These are phyloP conservation scores for Harpagoxenus sublaevis DNA, from an alignment of 2,888 invertebrate species.

Conservation along the genomic window DNA sequence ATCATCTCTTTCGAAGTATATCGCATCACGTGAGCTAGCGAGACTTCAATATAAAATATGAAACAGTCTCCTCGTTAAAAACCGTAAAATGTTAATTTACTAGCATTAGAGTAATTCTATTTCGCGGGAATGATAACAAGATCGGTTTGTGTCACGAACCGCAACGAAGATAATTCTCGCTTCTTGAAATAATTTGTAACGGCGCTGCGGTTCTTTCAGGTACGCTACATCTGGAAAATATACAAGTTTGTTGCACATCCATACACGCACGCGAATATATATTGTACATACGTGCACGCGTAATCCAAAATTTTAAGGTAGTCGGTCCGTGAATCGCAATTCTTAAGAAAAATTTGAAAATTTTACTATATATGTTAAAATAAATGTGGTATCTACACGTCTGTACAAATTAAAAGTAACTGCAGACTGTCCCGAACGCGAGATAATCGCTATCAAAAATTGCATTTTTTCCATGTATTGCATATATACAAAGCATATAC, in stretches of 20 bases:
- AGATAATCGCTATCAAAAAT: too few species aligned
- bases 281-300: background rate
- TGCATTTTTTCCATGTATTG: too few species aligned
- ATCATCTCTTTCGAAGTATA: background rate
- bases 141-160: background rate
- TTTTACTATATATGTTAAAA: too few species aligned
- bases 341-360: too few species aligned
- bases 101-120: background rate
- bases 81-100: slow-evolving; percentile 17
- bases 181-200: slow-evolving; percentile 29
- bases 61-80: background rate
- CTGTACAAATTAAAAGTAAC: too few species aligned
- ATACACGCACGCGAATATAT: background rate
- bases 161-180: slow-evolving; percentile 11
- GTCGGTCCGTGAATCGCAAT: too few species aligned
- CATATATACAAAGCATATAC: too few species aligned
- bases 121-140: background rate
- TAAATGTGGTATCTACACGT: too few species aligned
- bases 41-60: background rate
- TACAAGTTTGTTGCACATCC: background rate
- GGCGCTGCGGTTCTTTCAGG: background rate
- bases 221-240: background rate
- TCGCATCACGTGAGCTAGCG: background rate
- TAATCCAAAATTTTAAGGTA: background rate
- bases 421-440: too few species aligned